Evolutionary conservation across 2,888 invertebrate genomes (phyloP), one percentile per base, ranked within the genome.

Genomic region (Dorcus hopei): DNA sequence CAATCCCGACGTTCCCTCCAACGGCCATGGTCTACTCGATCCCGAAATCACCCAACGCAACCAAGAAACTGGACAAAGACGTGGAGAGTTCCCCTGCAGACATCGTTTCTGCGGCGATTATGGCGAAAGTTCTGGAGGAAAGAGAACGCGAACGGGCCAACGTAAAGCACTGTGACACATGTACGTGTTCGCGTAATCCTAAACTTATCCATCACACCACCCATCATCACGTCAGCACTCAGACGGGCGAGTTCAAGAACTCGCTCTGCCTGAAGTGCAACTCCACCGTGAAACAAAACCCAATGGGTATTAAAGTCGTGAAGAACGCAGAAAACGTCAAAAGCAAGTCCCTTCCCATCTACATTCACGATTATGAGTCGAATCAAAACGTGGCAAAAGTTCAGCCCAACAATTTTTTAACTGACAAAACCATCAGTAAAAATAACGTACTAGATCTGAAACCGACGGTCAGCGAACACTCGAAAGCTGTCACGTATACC

Each of bases 111-210:
- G 93, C 94, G 23, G 90, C 93, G 8, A 88, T 93, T 52, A 91
- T 95, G 90, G 93, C 94, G 2, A 94, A 94, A 81, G 91, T 94
- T 61, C 81, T 95, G 38, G 92, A 95, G 77, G 93, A 94, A 71
- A 84, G 91, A 60, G 93, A 93, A 68, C 87, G 90, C 60, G 93
- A 93, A 68, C 77, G 85, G 64, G 87, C 89, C 55, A 85, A 88
- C 52, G 84, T 88, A 2, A 91, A 91, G 76, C 93, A 93, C 73
- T 93, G 93, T 78, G 89, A 90, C 70, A 91, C 90, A 2, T 93
- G 93, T 71, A 87, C 87, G 45, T 93, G 93, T 75, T 82, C 84
- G 54, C 77, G 77, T 67, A 81, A 79, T 69, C 69, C 82, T 9
- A 80, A 80, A 39, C 80, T 81, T n/a, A 70, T 82, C 51, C 76